Evolutionary conservation across 2,888 invertebrate genomes (phyloP).

Genomic region (Cremastinae sp.): DNA sequence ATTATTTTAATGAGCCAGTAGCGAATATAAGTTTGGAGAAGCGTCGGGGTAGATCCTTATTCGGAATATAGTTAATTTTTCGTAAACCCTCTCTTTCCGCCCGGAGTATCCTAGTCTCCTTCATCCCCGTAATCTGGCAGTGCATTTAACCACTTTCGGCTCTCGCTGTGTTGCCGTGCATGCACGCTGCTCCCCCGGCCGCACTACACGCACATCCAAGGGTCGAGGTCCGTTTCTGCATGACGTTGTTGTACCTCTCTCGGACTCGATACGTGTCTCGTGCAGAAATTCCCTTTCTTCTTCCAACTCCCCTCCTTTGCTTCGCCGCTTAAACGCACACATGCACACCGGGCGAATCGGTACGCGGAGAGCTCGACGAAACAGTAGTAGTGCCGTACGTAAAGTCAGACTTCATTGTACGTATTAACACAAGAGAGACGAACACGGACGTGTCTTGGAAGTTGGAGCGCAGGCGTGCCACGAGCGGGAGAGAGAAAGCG

Average conservation of each 20-base stretch:
- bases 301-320: too few relatives aligned
- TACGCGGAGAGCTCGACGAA: conserved; percentile 27
- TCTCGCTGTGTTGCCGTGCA: conserved; percentile 77
- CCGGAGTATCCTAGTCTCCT: conserved; percentile 24
- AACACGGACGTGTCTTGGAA: conserved; percentile 23
- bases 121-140: conserved; percentile 75
- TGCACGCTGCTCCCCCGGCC: conserved; percentile 64
- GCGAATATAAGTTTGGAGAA: background rate
- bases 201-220: too few relatives aligned
- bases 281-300: conserved; percentile 48
- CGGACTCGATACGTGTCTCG: conserved; percentile 76
- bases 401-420: conserved; percentile 6
- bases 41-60: background rate
- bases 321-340: conserved; percentile 10
- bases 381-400: conserved; percentile 35
- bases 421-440: conserved; percentile 10
- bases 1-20: too few relatives aligned
- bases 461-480: conserved; percentile 43
- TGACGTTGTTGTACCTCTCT: conserved; percentile 72
- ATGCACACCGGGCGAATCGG: conserved; percentile 10
- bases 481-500: conserved; percentile 11
- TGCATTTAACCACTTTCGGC: conserved; percentile 79
- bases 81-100: conserved; percentile 1
- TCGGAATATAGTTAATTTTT: too few relatives aligned
- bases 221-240: conserved; percentile 61